Percentiles rank a stretch among this genome's conserved stretches.
phyloP scores from a whole-genome alignment of 2,113 vertebrate genomes.

The Nerophis lumbriciformis region DNA sequence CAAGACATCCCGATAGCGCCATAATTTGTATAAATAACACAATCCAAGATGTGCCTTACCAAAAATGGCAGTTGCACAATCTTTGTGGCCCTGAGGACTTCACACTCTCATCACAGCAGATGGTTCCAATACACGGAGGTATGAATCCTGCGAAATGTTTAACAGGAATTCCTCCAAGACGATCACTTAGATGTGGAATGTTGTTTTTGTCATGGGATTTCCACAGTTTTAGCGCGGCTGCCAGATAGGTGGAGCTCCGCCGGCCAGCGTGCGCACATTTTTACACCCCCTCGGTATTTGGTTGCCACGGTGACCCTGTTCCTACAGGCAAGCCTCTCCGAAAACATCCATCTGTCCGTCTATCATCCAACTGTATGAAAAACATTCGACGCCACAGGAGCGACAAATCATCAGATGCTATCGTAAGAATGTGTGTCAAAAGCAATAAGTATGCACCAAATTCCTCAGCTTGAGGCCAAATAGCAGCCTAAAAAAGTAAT shows the following conservation, averaged over 20 bases:
- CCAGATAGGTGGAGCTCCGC: constrained; percentile 56
- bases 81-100: background rate
- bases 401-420: background rate
- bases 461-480: background rate
- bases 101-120: constrained; percentile 44
- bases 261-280: constrained; percentile 48
- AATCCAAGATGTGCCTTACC: no score
- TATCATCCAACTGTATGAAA: background rate
- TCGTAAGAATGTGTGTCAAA: constrained; percentile 1
- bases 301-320: constrained; percentile 57
- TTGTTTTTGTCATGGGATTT: constrained; percentile 67
- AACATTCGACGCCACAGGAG: background rate
- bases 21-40: no score
- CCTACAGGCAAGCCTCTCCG: constrained; percentile 40
- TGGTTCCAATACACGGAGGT: constrained; percentile 58
- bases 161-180: constrained; percentile 65
- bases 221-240: constrained; percentile 57
- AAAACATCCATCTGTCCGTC: background rate
- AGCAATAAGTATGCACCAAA: constrained; percentile 1
- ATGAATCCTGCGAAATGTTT: constrained; percentile 57
- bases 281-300: constrained; percentile 51
- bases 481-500: background rate
- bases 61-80: constrained; percentile 2
- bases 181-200: constrained; percentile 61
- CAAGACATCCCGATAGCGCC: no score